Percentiles rank a stretch among this genome's conserved stretches.
Conservation (phyloP, 37 sponge, comb jelly and placozoan genomes). For the Cliona cf. orientalis region DNA sequence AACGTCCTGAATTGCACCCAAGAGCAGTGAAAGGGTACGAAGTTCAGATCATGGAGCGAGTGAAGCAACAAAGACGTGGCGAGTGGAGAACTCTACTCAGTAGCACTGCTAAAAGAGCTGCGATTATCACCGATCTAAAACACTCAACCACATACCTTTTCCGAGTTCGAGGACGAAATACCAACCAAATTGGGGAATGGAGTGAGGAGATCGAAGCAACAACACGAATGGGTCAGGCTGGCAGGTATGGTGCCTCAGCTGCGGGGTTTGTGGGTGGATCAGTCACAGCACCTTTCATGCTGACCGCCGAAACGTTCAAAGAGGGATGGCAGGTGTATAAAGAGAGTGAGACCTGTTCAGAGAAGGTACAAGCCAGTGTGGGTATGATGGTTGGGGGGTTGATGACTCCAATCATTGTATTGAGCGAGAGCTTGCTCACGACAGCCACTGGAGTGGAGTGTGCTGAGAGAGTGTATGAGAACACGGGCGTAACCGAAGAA, state of each 20-base stretch:
- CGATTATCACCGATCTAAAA: no score
- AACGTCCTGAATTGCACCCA: not conserved
- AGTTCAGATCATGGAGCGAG: no score
- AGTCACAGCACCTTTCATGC: not conserved
- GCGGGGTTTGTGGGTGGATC: not conserved
- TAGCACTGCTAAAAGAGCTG: no score
- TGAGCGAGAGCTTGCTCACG: not conserved
- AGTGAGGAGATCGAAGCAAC: not conserved
- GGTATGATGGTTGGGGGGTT: not conserved
- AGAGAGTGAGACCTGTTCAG: not conserved
- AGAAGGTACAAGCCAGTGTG: not conserved
- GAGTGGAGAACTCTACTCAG: no score
- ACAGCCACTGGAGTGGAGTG: not conserved
- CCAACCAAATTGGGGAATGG: not conserved
- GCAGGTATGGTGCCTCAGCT: not conserved
- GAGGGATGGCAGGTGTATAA: not conserved
- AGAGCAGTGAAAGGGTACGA: conserved; percentile 6
- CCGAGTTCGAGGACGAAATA: not conserved
- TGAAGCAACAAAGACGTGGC: no score
- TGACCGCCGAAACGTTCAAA: not conserved
- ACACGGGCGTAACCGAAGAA: not conserved
- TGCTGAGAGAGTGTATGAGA: not conserved
- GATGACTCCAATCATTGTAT: not conserved
- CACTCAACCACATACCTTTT: not conserved
- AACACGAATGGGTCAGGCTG: not conserved